Evolutionary conservation across 2,888 invertebrate genomes (phyloP), one percentile per base, ranked within the genome.

Genomic region (Drosophila mimetica): DNA sequence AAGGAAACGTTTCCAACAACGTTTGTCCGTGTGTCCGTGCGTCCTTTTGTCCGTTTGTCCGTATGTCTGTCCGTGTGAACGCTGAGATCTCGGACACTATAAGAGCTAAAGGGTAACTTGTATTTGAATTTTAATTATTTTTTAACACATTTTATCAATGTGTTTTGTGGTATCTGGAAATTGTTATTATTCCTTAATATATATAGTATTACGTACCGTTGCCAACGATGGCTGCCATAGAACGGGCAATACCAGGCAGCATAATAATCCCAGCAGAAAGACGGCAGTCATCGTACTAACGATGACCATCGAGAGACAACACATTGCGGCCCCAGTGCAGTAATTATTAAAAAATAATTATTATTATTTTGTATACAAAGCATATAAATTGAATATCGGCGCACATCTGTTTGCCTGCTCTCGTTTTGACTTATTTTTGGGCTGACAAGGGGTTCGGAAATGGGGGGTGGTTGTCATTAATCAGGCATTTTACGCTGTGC

Each of bases 401-500:
- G 60, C 57, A 77, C 74, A 74, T 72, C 71, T 57, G 71, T 66
- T 76, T 18, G 46, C 37, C 52, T 37, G 36, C 63, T 41, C 57
- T 54, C 59, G 32, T 55, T 59, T 59, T n/a, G 11, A 16, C 8
- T 22, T 54, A 8, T 28, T 37, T n/a, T 20, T 28, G 8, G 14
- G 28, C 5, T 18, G 14, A 16, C 8, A 16, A 20, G 20, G 37
- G 42, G 28, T 16, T 9, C 13, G 42, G 48, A 50, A 2, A 7
- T 18, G 18, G 7, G 47, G 63, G 46, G 52, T 20, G 52, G 32
- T 32, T 50, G 67, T 55, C 73, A 85, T 85, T 82, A 81, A 81
- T 79, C 79, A 73, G 74, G 36, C 55, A 57, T 70, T 71, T 71
- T 55, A 70, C 86, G 66, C 70, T 76, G 70, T 71, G 71, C 50